Base-by-base conservation (phyloP, 2,888 invertebrate species). In the Bugula neritina region DNA sequence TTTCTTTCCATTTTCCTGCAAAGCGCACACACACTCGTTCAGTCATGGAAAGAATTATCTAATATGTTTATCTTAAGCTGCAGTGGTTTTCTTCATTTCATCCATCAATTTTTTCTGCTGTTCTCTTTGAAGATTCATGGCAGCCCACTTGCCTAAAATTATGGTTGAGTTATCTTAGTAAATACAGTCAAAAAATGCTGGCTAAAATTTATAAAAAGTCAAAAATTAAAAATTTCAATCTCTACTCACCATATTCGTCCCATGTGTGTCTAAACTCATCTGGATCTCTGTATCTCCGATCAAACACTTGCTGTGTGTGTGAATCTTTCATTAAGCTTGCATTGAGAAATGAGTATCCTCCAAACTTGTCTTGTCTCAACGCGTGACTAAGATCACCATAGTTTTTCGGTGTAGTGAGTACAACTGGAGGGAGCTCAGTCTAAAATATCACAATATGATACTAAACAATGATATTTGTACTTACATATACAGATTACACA, bases 1-100 rank as follows among this genome's bases (percentile, higher is more conserved):
- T n/a, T 27, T 70, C 70, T 70, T 43, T 70, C 70, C 70, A 70
- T 23, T 29, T 43, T n/a, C 70, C 70, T 70, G 54, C 31, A 43
- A 70, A 5, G 5, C 25, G 17, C 43, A 43, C 43, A 43, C 43
- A 43, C 43, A 10, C 5, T 43, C 17, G n/a, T 17, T 10, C 43
- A 43, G 43, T 17, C 10, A 10, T 43, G 43, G 43, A 17, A 43
- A 10, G 17, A 17, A 43, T 43, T 43, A 17, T 10, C 70, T 27
- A 5, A 17, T 54, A 3, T 34, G 35, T 54, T 23, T 5, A 21
- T 43, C 23, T 13, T 43, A 70, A 10, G 52, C 27, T 31, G 23
- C n/a, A 5, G 70, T 23, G 2, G 35, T 31, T 23, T 70, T 54
- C 23, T 70, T 70, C 35, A 54, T 27, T 54, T 43, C 43, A 29